Base-by-base conservation (phyloP, 2,888 invertebrate genomes). In the Trypoxylon attenuatum region DNA sequence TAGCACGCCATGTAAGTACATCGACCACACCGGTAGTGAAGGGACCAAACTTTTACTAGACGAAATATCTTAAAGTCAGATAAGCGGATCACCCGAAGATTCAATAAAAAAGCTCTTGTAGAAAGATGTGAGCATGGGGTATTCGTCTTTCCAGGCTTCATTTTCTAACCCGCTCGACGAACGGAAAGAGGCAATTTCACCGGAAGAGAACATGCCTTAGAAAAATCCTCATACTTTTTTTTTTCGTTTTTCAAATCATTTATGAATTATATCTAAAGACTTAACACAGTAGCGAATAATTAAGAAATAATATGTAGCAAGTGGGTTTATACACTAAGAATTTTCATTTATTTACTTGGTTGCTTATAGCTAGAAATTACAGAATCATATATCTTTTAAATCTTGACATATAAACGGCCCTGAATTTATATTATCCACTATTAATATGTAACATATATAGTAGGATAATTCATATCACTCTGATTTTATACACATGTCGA, bases 21-120 rank as follows among this genome's bases (percentile, higher is more conserved):
- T n/a, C n/a, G n/a, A n/a, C n/a, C n/a, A n/a, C n/a, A n/a, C n/a
- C n/a, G n/a, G n/a, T n/a, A n/a, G n/a, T n/a, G n/a, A n/a, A 33
- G 33, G 49, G 81, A 78, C 81, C 71, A 84, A 80, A 84, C 77
- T 84, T 84, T 80, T 78, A 8, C 83, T 51, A 46, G 59, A 57
- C 19, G 73, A 72, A 78, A 71, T 75, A 71, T 70, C 70, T 77
- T 70, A 79, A 78, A 82, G 77, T 78, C 74, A 73, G 79, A 76
- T 84, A 82, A 84, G 81, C 82, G 76, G 79, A 83, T 83, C 79
- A 82, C 75, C 77, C 73, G 61, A 10, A 69, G 71, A 62, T 76
- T 72, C 72, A 60, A 63, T 74, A 67, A 72, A 74, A 72, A 75
- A 71, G 50, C 29, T 42, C 21, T 55, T 10, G n/a, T 22, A 16